phyloP scores from a whole-genome alignment of 2,888 invertebrate genomes.

The Synergus laeviventris region DNA sequence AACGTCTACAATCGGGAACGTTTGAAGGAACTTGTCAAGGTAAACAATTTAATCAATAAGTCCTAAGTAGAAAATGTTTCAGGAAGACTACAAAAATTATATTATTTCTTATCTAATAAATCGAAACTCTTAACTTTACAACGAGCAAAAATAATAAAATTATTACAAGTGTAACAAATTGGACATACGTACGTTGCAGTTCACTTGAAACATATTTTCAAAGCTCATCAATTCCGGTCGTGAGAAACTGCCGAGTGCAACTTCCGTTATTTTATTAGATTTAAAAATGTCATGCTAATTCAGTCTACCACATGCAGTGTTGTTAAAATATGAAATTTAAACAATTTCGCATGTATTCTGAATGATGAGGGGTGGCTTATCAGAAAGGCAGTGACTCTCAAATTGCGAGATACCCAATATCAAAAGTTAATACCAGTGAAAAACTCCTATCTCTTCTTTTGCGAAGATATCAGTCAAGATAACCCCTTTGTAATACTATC shows the following conservation, averaged over 20 bases:
- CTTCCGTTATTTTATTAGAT: constrained; percentile 14
- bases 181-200: not conserved
- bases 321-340: constrained; percentile 28
- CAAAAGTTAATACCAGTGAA: constrained; percentile 50
- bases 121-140: not conserved
- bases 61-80: not conserved
- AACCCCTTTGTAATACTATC: constrained; percentile 52
- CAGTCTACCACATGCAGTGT: not conserved
- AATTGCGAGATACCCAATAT: constrained; percentile 55
- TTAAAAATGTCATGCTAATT: constrained; percentile 42
- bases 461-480: constrained; percentile 53
- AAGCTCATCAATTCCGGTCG: not conserved
- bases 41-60: constrained; percentile 74
- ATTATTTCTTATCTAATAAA: not conserved
- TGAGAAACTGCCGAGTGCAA: constrained; percentile 17
- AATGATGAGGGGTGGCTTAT: constrained; percentile 50
- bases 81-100: not conserved
- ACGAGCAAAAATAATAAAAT: not conserved
- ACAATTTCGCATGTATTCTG: constrained; percentile 44
- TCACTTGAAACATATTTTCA: not conserved
- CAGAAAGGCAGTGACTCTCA: constrained; percentile 58
- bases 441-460: constrained; percentile 40
- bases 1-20: constrained; percentile 97
- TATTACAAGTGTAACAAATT: not conserved
- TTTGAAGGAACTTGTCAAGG: constrained; percentile 95